These are phyloP conservation scores for Vimba vimba DNA, from an alignment of 2,113 vertebrate genomes.

Conservation along the genomic window DNA sequence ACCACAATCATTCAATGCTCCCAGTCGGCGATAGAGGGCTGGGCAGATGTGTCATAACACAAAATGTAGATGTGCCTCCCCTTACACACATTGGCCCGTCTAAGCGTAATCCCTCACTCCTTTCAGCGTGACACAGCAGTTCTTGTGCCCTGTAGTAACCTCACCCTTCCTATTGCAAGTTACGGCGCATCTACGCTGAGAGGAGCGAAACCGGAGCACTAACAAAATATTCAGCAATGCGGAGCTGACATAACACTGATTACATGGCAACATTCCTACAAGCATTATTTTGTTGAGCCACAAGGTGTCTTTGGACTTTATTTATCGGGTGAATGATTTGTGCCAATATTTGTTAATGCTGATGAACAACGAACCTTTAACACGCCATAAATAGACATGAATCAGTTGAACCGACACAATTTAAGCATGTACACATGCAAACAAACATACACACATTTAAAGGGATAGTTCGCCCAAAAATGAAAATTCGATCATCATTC, in stretches of 20 bases:
- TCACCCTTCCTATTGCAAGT: slow-evolving; percentile 61
- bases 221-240: background rate
- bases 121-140: slow-evolving; percentile 62
- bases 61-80: slow-evolving; percentile 36
- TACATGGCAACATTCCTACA: background rate
- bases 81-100: slow-evolving; percentile 46
- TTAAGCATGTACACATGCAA: background rate
- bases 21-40: slow-evolving; percentile 46
- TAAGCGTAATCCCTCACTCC: slow-evolving; percentile 47
- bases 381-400: background rate
- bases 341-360: background rate
- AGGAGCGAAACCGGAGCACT: background rate
- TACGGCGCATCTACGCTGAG: background rate
- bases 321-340: background rate
- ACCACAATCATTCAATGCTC: slow-evolving; percentile 52
- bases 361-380: background rate
- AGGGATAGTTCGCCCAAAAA: background rate
- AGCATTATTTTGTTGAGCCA: background rate
- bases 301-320: background rate
- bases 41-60: slow-evolving; percentile 62
- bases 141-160: slow-evolving; percentile 47
- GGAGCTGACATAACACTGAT: background rate
- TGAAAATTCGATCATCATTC: background rate
- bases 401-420: background rate
- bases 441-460: background rate